These are phyloP conservation scores for Entelurus aequoreus DNA, from an alignment of 2,113 vertebrate genomes.

Conservation along the genomic window DNA sequence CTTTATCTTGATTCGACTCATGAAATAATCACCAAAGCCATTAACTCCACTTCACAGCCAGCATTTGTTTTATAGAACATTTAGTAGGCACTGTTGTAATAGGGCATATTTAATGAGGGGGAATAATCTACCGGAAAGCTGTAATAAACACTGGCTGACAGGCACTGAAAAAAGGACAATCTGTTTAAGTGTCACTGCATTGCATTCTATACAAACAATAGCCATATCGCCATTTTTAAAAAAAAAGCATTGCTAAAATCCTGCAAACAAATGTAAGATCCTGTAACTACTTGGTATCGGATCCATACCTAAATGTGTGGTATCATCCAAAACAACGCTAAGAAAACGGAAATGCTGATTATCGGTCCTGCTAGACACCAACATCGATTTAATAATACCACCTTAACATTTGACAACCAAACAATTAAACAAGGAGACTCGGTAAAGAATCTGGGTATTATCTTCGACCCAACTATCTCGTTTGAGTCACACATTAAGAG, in stretches of 20 bases:
- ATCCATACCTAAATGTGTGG: no score
- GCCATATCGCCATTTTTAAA: conserved; percentile 16
- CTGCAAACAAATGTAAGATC: no score
- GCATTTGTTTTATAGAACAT: conserved; percentile 53
- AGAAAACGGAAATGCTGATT: no score
- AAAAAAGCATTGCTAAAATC: not conserved
- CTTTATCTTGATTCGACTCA: conserved; percentile 46
- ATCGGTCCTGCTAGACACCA: no score
- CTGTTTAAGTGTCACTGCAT: conserved; percentile 16
- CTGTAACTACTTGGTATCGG: no score
- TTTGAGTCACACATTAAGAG: no score
- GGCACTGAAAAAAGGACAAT: conserved; percentile 22
- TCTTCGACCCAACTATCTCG: no score
- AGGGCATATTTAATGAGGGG: conserved; percentile 36
- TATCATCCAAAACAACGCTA: no score
- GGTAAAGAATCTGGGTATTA: no score
- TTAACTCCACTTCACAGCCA: conserved; percentile 47
- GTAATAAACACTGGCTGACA: conserved; percentile 25
- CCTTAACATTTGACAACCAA: no score
- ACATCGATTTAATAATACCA: no score
- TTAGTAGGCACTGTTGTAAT: conserved; percentile 42
- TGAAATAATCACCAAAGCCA: conserved; percentile 62
- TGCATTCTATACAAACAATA: conserved; percentile 25
- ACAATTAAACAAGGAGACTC: no score
- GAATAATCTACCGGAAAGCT: conserved; percentile 32